Evolutionary conservation across 1,140 invertebrate genomes (phyloP).

Genomic region (Rhysida immarginata): DNA sequence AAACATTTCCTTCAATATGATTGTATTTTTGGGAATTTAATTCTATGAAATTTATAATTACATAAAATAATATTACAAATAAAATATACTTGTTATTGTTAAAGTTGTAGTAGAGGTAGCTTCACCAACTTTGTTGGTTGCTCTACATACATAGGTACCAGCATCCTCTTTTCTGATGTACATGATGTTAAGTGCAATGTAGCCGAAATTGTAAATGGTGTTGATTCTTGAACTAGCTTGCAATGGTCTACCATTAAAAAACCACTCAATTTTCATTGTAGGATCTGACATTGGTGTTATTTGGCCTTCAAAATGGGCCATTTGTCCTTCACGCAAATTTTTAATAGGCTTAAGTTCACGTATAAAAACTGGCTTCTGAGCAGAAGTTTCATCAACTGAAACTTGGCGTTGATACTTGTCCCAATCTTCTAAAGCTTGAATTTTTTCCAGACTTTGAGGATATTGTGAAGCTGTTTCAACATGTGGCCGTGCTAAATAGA

Average conservation of each 20-base stretch:
- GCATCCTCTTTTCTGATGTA: constrained; percentile 88
- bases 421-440: constrained; percentile 83
- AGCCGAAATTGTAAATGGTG: constrained; percentile 94
- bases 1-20: no score
- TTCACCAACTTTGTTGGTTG: constrained; percentile 70
- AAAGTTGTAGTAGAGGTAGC: constrained; percentile 44
- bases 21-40: no score
- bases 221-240: constrained; percentile 88
- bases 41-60: constrained; percentile 8
- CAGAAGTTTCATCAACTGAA: constrained; percentile 43
- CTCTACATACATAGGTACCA: constrained; percentile 76
- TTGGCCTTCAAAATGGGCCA: constrained; percentile 89
- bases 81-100: constrained; percentile 44
- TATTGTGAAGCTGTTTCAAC: constrained; percentile 79
- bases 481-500: constrained; percentile 44
- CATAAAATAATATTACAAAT: neutral
- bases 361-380: constrained; percentile 72
- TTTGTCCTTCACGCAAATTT: constrained; percentile 68
- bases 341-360: constrained; percentile 72
- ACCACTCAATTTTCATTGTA: constrained; percentile 96
- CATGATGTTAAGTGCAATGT: constrained; percentile 93
- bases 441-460: constrained; percentile 81
- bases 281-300: constrained; percentile 89
- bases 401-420: constrained; percentile 69
- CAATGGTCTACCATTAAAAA: constrained; percentile 84